These are phyloP conservation scores for Coregonus sp. DNA, from an alignment of 2,797 vertebrate species.

Conservation along the genomic window DNA sequence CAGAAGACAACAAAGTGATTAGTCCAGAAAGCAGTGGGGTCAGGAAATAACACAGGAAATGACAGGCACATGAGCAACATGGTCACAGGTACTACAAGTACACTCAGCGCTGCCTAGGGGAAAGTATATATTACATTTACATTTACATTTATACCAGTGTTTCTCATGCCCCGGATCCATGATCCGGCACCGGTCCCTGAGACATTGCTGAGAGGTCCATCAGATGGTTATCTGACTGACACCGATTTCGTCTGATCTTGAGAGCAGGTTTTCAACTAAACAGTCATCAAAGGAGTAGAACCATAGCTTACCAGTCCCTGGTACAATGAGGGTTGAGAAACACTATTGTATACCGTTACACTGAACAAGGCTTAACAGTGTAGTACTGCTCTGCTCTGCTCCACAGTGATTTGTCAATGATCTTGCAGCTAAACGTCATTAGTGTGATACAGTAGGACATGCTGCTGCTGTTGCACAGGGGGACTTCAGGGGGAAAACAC, in stretches of 20 bases:
- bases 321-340: neutral
- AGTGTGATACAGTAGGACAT: conserved; percentile 15
- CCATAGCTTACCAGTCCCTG: neutral
- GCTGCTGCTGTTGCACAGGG: conserved; percentile 2
- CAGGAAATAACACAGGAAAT: neutral
- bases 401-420: conserved; percentile 29
- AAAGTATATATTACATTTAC: neutral
- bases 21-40: neutral
- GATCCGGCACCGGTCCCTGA: neutral
- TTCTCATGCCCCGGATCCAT: neutral
- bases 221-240: neutral
- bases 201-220: neutral
- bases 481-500: neutral
- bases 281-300: neutral
- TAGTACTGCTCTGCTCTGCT: neutral
- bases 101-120: neutral
- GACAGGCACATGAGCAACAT: neutral
- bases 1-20: neutral
- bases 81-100: neutral
- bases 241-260: neutral
- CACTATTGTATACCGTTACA: neutral
- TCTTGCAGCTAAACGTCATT: conserved; percentile 35
- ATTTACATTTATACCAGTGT: neutral
- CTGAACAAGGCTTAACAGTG: neutral
- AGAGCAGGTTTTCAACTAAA: neutral